Base-by-base conservation (phyloP, 2,888 invertebrate genomes). In the Cephus runcator region DNA sequence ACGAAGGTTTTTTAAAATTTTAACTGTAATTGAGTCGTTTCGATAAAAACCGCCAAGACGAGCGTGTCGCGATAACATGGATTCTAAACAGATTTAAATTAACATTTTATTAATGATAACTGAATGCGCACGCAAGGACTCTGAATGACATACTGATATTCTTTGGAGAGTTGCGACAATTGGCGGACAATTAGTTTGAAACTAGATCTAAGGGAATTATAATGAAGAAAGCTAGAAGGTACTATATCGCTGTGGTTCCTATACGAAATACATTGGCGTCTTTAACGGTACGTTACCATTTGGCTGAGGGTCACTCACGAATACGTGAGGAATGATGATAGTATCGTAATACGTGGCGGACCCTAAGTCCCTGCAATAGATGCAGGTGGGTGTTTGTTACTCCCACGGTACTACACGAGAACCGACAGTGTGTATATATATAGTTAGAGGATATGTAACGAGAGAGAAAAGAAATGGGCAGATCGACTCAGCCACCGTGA, bases 401-500 rank as follows among this genome's bases (percentile, higher is more conserved):
- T 82, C 83, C 79, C 82, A 80, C 81, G 81, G 76, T 76, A 73
- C 35, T 73, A 79, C 75, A 68, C 76, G 73, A 81, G 78, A 82
- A 81, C 77, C 79, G 79, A 33, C 77, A 75, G 79, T 40, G 15
- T 30, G 23, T 31, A 71, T 33, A 80, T 33, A 80, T 79, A 79
- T 74, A 82, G 81, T 80, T 68, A 76, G 80, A 79, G 78, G 76
- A 74, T 34, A 36, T 69, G 30, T 33, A 36, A 36, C 36, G 15
- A 23, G 69, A 40, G 69, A 75, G 76, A n/a, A 75, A 78, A 78
- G 79, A 78, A 79, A 78, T 73, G 77, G 75, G 74, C 73, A 77
- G 73, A 79, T 79, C 80, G 76, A 81, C 75, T 82, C 85, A 83
- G 80, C 78, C 80, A 84, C 82, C 86, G 87, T 85, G 86, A 86